Conservation (phyloP, 2,113 vertebrate species). For the Malurus alboscapulatus region DNA sequence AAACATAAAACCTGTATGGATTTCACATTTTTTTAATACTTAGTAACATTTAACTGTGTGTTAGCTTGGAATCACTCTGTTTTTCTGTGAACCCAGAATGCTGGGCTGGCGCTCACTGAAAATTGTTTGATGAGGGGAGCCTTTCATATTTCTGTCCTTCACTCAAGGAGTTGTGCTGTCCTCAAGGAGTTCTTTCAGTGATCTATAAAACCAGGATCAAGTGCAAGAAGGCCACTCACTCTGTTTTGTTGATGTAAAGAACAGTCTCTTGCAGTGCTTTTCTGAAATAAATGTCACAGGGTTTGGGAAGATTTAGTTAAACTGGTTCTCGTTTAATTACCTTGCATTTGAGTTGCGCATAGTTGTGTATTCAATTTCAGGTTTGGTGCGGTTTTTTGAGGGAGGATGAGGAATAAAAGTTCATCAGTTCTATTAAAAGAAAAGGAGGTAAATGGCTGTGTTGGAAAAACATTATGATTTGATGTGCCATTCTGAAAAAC, state of each 20-base stretch:
- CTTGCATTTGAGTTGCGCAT: background rate
- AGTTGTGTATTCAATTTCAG: background rate
- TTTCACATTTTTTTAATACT: background rate
- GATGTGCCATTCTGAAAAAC: background rate
- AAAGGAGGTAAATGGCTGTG: background rate
- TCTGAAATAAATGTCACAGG: background rate
- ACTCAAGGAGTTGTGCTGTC: background rate
- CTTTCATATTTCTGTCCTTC: background rate
- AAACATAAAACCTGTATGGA: background rate
- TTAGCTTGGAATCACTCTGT: background rate
- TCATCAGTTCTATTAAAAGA: background rate
- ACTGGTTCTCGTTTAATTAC: background rate
- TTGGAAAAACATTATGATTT: background rate
- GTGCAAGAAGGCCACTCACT: background rate
- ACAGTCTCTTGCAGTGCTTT: background rate
- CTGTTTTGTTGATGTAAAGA: background rate
- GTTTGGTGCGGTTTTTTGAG: background rate
- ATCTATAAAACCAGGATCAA: background rate
- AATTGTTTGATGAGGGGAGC: background rate
- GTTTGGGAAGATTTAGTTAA: background rate
- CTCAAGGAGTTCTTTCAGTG: background rate
- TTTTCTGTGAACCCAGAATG: background rate
- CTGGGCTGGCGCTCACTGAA: background rate
- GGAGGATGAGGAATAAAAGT: background rate
- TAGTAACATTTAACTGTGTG: slow-evolving; percentile 14